Conservation (phyloP, 2,888 invertebrate species). For the Macrosiphum euphorbiae region DNA sequence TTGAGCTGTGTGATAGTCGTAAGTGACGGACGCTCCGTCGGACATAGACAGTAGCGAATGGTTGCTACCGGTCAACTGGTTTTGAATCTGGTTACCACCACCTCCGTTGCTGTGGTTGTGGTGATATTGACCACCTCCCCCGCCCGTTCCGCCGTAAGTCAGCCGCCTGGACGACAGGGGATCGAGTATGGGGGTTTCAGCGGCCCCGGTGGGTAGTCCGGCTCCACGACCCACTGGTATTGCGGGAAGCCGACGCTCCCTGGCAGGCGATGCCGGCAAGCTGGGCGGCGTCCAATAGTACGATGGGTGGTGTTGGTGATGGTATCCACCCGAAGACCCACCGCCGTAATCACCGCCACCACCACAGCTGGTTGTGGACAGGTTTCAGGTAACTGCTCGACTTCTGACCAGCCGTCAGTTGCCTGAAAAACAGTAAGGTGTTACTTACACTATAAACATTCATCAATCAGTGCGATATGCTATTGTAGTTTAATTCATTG, state of each 20-base stretch:
- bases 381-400: conserved; percentile 82
- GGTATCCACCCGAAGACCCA: not conserved
- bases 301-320: conserved; percentile 23
- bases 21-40: conserved; percentile 72
- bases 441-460: not conserved
- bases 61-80: conserved; percentile 68
- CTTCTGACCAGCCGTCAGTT: conserved; percentile 71
- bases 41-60: conserved; percentile 47
- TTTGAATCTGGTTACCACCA: not conserved
- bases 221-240: conserved; percentile 35
- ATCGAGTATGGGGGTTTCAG: conserved; percentile 76
- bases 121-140: not conserved
- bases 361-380: conserved; percentile 68
- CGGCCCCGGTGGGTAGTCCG: conserved; percentile 66
- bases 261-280: conserved; percentile 77
- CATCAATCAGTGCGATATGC: not conserved
- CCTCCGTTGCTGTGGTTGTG: not conserved
- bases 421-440: conserved; percentile 18
- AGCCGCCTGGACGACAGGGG: conserved; percentile 66
- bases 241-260: conserved; percentile 64
- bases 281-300: conserved; percentile 73
- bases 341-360: not conserved
- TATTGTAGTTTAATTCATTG: not conserved
- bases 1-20: conserved; percentile 85
- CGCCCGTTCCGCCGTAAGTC: conserved; percentile 22